Evolutionary conservation across 2,113 vertebrate species (phyloP).

Genomic region (Malurus melanocephalus): DNA sequence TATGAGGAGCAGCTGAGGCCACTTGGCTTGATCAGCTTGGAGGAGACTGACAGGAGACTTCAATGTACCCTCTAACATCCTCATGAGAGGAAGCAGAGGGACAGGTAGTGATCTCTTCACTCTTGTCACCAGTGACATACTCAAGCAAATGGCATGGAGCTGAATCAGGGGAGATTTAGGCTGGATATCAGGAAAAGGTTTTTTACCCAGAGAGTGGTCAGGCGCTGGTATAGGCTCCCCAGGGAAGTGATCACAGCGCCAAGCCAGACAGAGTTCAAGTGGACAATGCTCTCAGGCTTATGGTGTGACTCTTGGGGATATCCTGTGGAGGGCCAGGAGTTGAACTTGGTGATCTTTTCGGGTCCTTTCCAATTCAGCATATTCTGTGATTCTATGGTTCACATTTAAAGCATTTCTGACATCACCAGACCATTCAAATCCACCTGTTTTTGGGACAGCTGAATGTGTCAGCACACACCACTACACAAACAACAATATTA

Average conservation of each 20-base stretch:
- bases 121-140: not conserved
- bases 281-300: not conserved
- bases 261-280: not conserved
- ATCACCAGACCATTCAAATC: not conserved
- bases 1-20: not conserved
- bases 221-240: not conserved
- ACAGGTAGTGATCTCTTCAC: not conserved
- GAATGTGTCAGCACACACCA: not conserved
- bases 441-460: not conserved
- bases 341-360: not conserved
- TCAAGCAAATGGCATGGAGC: not conserved
- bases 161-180: not conserved
- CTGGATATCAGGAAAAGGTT: not conserved
- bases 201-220: not conserved
- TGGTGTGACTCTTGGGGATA: not conserved
- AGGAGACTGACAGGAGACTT: not conserved
- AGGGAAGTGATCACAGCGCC: not conserved
- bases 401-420: not conserved
- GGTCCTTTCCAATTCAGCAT: not conserved
- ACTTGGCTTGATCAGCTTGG: not conserved
- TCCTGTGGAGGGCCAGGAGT: not conserved
- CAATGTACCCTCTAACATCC: not conserved
- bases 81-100: not conserved
- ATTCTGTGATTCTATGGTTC: not conserved
- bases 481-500: not conserved